A percentile compares a stretch with the other conserved stretches of the same genome.
phyloP scores from a whole-genome alignment of 2,113 vertebrate species.

The Tenebrosternarchus preto region DNA sequence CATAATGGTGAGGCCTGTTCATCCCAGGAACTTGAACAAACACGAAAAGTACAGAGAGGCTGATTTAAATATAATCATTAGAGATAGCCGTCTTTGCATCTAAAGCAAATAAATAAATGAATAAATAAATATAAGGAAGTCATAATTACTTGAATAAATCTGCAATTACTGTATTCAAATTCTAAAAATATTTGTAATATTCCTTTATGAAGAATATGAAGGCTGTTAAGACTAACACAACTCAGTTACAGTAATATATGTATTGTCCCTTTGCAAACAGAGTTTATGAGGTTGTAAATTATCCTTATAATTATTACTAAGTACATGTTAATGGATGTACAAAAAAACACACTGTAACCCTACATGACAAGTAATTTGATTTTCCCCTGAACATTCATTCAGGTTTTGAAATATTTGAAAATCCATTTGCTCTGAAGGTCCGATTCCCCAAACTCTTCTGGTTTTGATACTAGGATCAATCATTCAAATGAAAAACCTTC shows the following conservation, averaged over 20 bases:
- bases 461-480: constrained; percentile 48
- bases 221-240: constrained; percentile 2
- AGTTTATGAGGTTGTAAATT: constrained; percentile 1
- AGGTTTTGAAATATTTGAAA: constrained; percentile 28
- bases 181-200: too few species aligned
- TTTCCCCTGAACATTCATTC: constrained; percentile 1
- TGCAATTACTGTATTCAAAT: background rate
- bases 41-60: too few species aligned
- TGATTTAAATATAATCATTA: background rate
- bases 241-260: constrained; percentile 13
- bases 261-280: background rate
- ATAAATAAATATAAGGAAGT: too few species aligned
- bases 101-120: background rate
- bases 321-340: constrained; percentile 21
- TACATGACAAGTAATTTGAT: constrained; percentile 38
- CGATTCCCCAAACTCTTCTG: background rate
- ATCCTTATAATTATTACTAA: constrained; percentile 27
- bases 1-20: background rate
- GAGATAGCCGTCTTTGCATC: background rate
- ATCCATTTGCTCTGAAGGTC: constrained; percentile 24
- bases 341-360: constrained; percentile 34
- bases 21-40: background rate
- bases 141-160: background rate
- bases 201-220: background rate
- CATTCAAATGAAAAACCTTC: constrained; percentile 58